These are phyloP conservation scores for Somateria mollissima DNA, from an alignment of 2,797 vertebrate species.

Conservation along the genomic window DNA sequence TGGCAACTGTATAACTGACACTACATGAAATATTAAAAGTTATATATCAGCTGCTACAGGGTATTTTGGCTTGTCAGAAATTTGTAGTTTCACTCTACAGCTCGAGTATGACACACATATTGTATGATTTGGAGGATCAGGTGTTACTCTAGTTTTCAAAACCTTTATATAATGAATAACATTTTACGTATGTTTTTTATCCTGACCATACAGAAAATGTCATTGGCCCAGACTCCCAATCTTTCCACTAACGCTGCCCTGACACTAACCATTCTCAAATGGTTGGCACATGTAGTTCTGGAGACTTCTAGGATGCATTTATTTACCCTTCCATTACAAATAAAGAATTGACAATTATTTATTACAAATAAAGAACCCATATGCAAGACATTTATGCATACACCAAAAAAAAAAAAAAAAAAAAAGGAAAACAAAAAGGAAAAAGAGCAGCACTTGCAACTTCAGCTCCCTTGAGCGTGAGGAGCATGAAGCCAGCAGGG, in stretches of 20 bases:
- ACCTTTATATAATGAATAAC: neutral
- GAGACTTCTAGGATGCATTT: neutral
- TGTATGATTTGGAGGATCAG: neutral
- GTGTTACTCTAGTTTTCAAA: neutral
- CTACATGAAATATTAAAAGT: neutral
- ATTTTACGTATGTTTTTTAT: neutral
- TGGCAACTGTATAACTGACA: neutral
- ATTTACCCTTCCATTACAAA: neutral
- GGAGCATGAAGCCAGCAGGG: neutral
- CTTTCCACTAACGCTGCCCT: neutral
- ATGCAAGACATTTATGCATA: neutral
- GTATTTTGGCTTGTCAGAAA: neutral
- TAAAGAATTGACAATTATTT: neutral
- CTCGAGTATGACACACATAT: neutral
- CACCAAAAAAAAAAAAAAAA: no score
- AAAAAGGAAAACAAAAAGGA: neutral
- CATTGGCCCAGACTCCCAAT: neutral
- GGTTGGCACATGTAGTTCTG: neutral
- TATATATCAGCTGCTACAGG: neutral
- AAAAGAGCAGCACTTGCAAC: neutral
- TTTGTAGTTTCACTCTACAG: neutral
- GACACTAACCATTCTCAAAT: neutral
- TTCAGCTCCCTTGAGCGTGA: no score
- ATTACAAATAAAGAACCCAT: neutral
- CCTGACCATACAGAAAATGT: neutral